These are phyloP conservation scores for Schrankia costaestrigalis DNA, from an alignment of 2,888 invertebrate species.

Conservation along the genomic window DNA sequence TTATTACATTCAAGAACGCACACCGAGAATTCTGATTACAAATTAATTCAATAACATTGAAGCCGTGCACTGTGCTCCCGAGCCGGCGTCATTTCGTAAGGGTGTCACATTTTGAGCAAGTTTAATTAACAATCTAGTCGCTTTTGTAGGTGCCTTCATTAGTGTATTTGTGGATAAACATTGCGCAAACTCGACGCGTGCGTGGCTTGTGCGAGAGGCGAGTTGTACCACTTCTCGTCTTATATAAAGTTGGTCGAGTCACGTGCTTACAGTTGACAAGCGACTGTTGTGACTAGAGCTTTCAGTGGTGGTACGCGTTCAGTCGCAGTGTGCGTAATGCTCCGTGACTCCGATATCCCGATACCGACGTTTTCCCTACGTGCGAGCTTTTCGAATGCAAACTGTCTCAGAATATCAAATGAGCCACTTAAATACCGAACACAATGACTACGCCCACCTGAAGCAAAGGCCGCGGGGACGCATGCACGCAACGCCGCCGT, in stretches of 20 bases:
- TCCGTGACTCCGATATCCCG: constrained; percentile 57
- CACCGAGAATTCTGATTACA: constrained; percentile 76
- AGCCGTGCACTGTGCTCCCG: constrained; percentile 74
- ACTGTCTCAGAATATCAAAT: constrained; percentile 80
- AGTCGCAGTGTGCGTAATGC: constrained; percentile 29
- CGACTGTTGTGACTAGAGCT: constrained; percentile 39
- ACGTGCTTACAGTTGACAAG: constrained; percentile 43
- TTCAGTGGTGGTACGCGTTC: constrained; percentile 17
- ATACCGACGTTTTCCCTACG: constrained; percentile 59
- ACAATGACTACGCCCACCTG: constrained; percentile 78
- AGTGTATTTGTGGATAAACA: constrained; percentile 80
- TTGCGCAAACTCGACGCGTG: constrained; percentile 66
- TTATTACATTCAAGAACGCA: constrained; percentile 70
- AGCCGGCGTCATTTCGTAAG: constrained; percentile 74
- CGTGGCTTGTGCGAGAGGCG: constrained; percentile 39
- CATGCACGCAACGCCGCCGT: constrained; percentile 75
- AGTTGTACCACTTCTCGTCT: constrained; percentile 15
- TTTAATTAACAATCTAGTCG: constrained; percentile 81
- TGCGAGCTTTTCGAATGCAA: constrained; percentile 73
- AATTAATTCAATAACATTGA: constrained; percentile 79
- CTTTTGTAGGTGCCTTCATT: constrained; percentile 80
- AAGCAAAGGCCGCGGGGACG: constrained; percentile 72
- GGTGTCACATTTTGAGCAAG: constrained; percentile 80
- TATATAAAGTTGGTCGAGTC: constrained; percentile 35
- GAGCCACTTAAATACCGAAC: constrained; percentile 78